Base-by-base conservation (phyloP, 2,888 invertebrate species). In the Anthophora plumipes region DNA sequence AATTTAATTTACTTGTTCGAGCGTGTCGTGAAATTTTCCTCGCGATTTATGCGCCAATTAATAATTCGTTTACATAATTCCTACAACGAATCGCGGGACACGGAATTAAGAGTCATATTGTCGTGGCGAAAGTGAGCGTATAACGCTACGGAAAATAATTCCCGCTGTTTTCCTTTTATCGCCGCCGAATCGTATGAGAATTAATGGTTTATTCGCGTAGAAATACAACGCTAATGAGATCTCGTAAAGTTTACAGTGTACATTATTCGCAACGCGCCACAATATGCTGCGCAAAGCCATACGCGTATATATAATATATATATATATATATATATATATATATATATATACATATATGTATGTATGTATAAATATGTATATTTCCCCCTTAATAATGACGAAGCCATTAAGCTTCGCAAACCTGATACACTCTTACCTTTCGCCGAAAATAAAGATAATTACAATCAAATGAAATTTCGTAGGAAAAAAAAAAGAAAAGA, bases 71-170 rank as follows among this genome's bases (percentile, higher is more conserved):
- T 70, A 20, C 22, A 43, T 72, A 59, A 64, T 43, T 50, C 39
- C 20, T 52, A 8, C 14, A 12, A 8, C 12, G 17, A 17, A 5
- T 43, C 20, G 31, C 31, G 61, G 41, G n/a, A 39, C 39, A 14
- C 11, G 39, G 57, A 77, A 59, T 73, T 59, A 66, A 64, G 57
- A 59, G 39, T n/a, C n/a, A 39, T 39, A 60, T 39, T 12, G 60
- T 46, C 22, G 39, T 1, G 11, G 14, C 25, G 22, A 7, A 50
- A 71, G 60, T 55, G 46, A 20, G 11, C 14, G 3, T 20, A 12
- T 9, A 22, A 41, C 55, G 57, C 64, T 25, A 52, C 39, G 52
- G 66, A 57, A 61, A 81, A 79, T 71, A 71, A 79, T 79, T 54
- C 39, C 25, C 31, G 2, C 31, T 12, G 7, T 57, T 25, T 41